Evolutionary conservation across 2,797 vertebrate genomes (phyloP), one percentile per base, ranked within the genome.

Genomic region (Hephaestus fuliginosus): DNA sequence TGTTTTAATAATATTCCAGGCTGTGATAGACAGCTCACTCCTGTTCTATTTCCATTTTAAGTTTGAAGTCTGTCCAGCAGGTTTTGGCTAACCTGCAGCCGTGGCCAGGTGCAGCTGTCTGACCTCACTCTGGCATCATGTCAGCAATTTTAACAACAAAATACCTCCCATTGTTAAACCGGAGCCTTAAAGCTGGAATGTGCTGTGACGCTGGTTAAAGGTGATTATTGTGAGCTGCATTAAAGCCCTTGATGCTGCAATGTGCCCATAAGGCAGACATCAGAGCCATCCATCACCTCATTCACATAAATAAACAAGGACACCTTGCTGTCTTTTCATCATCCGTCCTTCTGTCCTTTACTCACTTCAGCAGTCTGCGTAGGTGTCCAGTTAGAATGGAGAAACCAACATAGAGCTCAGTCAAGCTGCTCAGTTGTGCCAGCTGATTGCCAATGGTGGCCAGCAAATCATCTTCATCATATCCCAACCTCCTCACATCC

Each of bases 341-440:
- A 14, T 63, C 67, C 46, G 5, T 53, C 60, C 28, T 7, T 57
- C 36, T 79, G 20, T 57, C 52, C 12, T 52, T 36, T 56, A 82
- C 91, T 96, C 93, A 99, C 98, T 95, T 93, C 2, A 99, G 95
- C 72, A 99, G 89, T 68, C 92, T 95, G 66, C 95, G 95, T 66
- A 99, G 84, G 82, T 96, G 97, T 88, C 97, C 98, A 0, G 97
- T 98, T 48, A 99, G 95, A 2, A 94, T 93, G 36, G 97, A 99
- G 94, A 99, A 99, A 1, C 96, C 93, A 62, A 99, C 39, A 33
- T 78, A 96, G 62, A 99, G 94, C 84, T 98, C 98, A 0, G 93
- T 97, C 63, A 99, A 94, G 46, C 83, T 92, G 0, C 39, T 91
- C 91, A 98, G 95, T 53, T 86, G 92, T 71, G 96, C 94, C 85